These are phyloP conservation scores for Caenorhabditis tropicalis DNA, from an alignment of 1,140 invertebrate genomes.

Conservation along the genomic window DNA sequence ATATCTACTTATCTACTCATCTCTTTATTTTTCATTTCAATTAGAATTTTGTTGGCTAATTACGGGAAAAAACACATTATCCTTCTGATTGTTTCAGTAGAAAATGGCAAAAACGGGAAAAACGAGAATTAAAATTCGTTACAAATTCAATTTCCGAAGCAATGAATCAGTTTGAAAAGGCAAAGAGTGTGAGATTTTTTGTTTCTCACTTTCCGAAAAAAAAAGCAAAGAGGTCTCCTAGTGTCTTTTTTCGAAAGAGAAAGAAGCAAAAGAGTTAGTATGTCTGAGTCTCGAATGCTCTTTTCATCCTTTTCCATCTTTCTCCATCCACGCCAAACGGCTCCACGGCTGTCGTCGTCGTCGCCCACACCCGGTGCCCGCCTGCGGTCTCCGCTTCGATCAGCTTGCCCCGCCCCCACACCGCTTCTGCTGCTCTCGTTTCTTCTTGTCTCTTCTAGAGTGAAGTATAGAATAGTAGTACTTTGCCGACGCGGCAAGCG, in stretches of 20 bases:
- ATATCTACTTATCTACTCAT: not conserved
- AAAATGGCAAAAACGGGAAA: not conserved
- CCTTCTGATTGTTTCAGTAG: not conserved
- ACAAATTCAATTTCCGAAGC: constrained; percentile 14
- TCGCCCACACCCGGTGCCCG: constrained; percentile 30
- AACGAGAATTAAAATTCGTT: not conserved
- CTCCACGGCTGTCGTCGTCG: not conserved
- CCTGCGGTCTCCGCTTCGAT: constrained; percentile 32
- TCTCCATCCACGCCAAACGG: constrained; percentile 16
- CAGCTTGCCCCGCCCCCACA: constrained; percentile 21
- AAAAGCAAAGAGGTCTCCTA: not conserved
- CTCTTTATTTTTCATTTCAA: not conserved
- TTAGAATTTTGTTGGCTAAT: not conserved
- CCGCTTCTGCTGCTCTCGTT: constrained; percentile 29
- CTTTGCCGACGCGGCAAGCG: constrained; percentile 30
- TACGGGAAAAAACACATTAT: not conserved
- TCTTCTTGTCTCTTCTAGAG: constrained; percentile 22
- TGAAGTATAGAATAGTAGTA: constrained; percentile 32
- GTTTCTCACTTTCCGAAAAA: not conserved
- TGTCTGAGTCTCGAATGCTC: constrained; percentile 13
- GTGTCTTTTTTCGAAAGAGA: constrained; percentile 1
- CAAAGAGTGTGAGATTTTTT: not conserved
- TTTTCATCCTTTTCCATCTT: constrained; percentile 5
- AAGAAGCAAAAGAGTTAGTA: constrained; percentile 41
- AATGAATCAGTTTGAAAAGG: not conserved